A percentile compares a stretch with the other conserved stretches of the same genome.
Conservation (phyloP, 2,113 vertebrate species). For the Taxidea taxus region DNA sequence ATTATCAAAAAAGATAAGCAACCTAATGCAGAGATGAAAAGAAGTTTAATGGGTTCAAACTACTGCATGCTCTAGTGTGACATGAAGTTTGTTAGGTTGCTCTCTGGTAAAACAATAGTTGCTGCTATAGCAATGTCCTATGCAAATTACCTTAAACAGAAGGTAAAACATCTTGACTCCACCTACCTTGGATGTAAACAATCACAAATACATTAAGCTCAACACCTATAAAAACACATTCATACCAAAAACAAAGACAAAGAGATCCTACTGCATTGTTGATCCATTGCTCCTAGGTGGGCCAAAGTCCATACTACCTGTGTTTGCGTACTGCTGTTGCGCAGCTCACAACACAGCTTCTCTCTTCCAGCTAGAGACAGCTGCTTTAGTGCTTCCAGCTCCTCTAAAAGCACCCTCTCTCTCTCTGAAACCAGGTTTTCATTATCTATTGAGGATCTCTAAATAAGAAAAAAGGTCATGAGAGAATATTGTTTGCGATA, state of each 20-base stretch:
- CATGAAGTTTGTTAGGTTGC: slow-evolving; percentile 57
- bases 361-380: slow-evolving; percentile 77
- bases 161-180: slow-evolving; percentile 58
- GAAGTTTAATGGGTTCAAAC: slow-evolving; percentile 48
- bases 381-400: slow-evolving; percentile 83
- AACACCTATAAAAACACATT: slow-evolving; percentile 41
- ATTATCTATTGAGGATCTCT: slow-evolving; percentile 83
- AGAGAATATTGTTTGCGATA: slow-evolving; percentile 65
- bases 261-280: slow-evolving; percentile 39
- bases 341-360: slow-evolving; percentile 77
- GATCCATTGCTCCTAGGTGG: slow-evolving; percentile 49
- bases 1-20: slow-evolving; percentile 62
- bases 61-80: slow-evolving; percentile 54
- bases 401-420: slow-evolving; percentile 86
- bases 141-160: slow-evolving; percentile 70
- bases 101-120: slow-evolving; percentile 70
- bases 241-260: slow-evolving; percentile 45
- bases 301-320: slow-evolving; percentile 83
- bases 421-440: slow-evolving; percentile 85
- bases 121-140: slow-evolving; percentile 87
- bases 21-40: not conserved
- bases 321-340: slow-evolving; percentile 85
- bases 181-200: slow-evolving; percentile 68
- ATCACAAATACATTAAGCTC: slow-evolving; percentile 19
- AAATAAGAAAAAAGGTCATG: slow-evolving; percentile 75